Evolutionary conservation across 1,140 invertebrate genomes (phyloP).

Genomic region (Arion vulgaris): DNA sequence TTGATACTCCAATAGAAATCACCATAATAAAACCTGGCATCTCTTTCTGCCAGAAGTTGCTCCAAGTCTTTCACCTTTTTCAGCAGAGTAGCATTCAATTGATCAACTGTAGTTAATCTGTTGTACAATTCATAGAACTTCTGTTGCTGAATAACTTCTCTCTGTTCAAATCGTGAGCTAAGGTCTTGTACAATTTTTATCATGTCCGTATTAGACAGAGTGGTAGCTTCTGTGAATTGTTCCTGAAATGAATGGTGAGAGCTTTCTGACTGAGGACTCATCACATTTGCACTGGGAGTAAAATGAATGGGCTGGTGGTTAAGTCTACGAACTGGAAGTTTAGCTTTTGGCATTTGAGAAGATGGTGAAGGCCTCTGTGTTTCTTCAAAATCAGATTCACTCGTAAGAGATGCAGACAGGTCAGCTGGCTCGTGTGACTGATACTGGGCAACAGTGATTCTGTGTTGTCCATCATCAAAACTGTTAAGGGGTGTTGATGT

Average conservation of each 20-base stretch:
- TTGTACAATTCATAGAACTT: conserved; percentile 6
- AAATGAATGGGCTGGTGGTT: not conserved
- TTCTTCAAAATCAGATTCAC: not conserved
- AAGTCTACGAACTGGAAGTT: not conserved
- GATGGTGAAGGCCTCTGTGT: not conserved
- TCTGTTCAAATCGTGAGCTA: not conserved
- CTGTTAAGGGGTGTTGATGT: not conserved
- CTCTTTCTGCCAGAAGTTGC: not conserved
- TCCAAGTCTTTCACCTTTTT: not conserved
- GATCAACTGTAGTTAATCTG: not conserved
- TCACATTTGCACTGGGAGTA: not conserved
- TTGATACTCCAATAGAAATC: conserved; percentile 86
- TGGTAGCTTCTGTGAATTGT: not conserved
- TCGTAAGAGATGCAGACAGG: not conserved
- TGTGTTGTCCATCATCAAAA: not conserved
- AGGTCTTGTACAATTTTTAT: not conserved
- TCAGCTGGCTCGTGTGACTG: not conserved
- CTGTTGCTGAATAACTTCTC: not conserved
- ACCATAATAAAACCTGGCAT: conserved; percentile 71
- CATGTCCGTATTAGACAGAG: not conserved
- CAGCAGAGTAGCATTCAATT: not conserved
- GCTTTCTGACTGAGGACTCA: not conserved
- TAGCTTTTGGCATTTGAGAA: not conserved
- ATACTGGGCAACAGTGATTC: not conserved
- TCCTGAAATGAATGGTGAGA: not conserved